Conservation (phyloP, 2,113 vertebrate species). For the Piprites chloris region DNA sequence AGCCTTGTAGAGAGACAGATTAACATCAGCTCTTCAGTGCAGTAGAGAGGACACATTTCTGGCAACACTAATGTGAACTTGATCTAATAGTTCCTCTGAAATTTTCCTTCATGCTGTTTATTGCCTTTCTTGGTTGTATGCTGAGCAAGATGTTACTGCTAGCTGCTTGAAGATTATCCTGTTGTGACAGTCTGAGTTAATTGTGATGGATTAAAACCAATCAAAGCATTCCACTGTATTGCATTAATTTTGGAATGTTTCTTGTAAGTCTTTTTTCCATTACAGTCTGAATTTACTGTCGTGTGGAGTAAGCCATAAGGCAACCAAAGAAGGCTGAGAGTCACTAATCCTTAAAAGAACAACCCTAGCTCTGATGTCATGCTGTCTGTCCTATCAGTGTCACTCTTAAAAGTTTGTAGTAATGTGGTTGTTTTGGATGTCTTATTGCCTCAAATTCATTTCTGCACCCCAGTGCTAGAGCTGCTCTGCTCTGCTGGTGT, state of each 20-base stretch:
- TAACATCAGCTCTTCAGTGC: background rate
- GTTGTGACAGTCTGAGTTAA: background rate
- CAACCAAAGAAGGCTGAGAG: background rate
- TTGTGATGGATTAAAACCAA: background rate
- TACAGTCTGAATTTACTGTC: background rate
- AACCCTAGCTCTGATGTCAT: background rate
- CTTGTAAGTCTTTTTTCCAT: background rate
- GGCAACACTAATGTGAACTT: background rate
- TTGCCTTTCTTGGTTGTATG: background rate
- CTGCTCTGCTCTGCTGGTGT: background rate
- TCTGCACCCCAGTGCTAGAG: background rate
- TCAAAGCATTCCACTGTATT: background rate
- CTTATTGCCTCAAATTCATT: background rate
- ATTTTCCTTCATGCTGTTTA: background rate
- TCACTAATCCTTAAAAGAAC: background rate
- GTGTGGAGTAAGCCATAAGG: background rate
- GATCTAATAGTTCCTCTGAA: background rate
- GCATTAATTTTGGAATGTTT: background rate
- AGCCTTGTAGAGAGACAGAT: background rate
- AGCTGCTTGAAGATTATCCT: background rate
- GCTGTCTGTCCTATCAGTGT: background rate
- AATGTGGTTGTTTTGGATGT: background rate
- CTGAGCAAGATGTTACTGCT: background rate
- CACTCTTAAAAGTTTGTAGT: background rate
- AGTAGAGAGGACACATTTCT: background rate